Evolutionary conservation across 2,888 invertebrate species (phyloP).

Genomic region (Euphydryas editha): DNA sequence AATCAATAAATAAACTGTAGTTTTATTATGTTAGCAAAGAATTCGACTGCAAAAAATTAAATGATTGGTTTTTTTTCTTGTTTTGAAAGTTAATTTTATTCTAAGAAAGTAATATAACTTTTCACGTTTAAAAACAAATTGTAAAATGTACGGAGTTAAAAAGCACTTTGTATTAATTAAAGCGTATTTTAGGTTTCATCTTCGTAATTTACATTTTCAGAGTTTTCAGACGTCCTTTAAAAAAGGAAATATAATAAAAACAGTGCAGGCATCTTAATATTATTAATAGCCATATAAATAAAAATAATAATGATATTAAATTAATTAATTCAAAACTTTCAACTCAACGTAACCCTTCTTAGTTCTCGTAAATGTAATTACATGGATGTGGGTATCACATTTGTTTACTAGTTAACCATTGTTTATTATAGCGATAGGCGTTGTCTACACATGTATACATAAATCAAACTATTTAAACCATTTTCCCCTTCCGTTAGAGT

Average conservation of each 20-base stretch:
- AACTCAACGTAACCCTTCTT: background rate
- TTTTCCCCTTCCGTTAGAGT: slow-evolving; percentile 52
- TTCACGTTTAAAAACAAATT: background rate
- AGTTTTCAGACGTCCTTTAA: background rate
- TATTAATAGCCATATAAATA: too few relatives aligned
- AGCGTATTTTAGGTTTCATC: background rate
- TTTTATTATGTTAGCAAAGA: too few relatives aligned
- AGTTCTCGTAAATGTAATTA: slow-evolving; percentile 15
- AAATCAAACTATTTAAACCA: slow-evolving; percentile 46
- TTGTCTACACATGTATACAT: slow-evolving; percentile 43
- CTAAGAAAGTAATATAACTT: background rate
- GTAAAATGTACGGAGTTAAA: background rate
- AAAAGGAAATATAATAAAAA: background rate
- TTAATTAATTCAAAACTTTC: background rate
- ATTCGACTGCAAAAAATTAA: too few relatives aligned
- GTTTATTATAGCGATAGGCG: slow-evolving; percentile 24
- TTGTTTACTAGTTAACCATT: slow-evolving; percentile 31
- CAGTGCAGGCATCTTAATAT: too few relatives aligned
- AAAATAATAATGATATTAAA: too few relatives aligned
- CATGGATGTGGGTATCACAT: slow-evolving; percentile 28
- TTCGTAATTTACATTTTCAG: background rate
- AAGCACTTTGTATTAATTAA: background rate
- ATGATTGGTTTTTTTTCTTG: too few relatives aligned
- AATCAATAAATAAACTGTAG: too few relatives aligned
- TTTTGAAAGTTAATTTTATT: too few relatives aligned